Conservation (phyloP, 2,888 invertebrate genomes). For the Microchrysa polita region DNA sequence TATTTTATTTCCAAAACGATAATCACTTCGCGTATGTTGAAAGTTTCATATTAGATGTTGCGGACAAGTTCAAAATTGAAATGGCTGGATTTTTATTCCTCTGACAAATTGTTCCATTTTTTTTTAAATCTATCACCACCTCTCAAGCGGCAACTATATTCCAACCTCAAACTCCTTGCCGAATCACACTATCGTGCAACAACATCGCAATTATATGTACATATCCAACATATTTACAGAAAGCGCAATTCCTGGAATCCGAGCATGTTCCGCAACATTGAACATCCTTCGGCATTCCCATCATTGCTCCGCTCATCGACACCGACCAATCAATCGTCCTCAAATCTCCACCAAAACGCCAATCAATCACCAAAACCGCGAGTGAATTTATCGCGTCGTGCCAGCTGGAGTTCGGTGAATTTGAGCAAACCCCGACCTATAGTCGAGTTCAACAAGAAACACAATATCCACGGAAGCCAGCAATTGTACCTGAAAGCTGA, state of each 20-base stretch:
- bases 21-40: too few relatives aligned
- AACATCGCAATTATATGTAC: too few relatives aligned
- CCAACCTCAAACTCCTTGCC: too few relatives aligned
- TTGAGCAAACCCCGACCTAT: slow-evolving; percentile 16
- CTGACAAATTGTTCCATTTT: too few relatives aligned
- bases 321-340: slow-evolving; percentile 65
- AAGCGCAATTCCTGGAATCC: slow-evolving; percentile 49
- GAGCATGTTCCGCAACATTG: slow-evolving; percentile 65
- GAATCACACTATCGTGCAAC: too few relatives aligned
- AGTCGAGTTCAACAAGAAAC: slow-evolving; percentile 41
- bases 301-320: slow-evolving; percentile 69
- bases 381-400: slow-evolving; percentile 24
- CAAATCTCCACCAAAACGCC: slow-evolving; percentile 62
- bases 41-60: too few relatives aligned
- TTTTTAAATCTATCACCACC: too few relatives aligned
- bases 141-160: too few relatives aligned
- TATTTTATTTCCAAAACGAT: too few relatives aligned
- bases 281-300: slow-evolving; percentile 78
- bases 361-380: slow-evolving; percentile 18
- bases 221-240: too few relatives aligned
- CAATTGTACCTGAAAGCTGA: slow-evolving; percentile 51
- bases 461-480: slow-evolving; percentile 48
- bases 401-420: slow-evolving; percentile 26
- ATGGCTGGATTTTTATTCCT: too few relatives aligned
- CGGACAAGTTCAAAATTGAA: too few relatives aligned